Percentiles rank a stretch among this genome's conserved stretches.
Evolutionary conservation across 1,140 invertebrate species (phyloP).

Genomic region (Drosophila suzukii): DNA sequence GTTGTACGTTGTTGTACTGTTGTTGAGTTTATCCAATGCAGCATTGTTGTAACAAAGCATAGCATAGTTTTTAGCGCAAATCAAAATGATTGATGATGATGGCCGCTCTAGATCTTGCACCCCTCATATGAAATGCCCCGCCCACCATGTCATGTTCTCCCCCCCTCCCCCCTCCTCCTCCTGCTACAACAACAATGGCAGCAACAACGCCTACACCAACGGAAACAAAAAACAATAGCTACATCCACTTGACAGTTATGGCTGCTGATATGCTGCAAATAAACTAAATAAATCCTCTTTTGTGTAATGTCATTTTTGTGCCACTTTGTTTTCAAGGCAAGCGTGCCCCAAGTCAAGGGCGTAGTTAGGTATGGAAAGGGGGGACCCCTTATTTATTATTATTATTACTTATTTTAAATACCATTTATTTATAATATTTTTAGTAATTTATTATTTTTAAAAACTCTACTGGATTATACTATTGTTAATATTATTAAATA

Average conservation of each 20-base stretch:
- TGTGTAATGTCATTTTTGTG: constrained; percentile 74
- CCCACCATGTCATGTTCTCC: constrained; percentile 28
- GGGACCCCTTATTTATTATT: no score
- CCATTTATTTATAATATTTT: no score
- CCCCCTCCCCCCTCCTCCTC: no score
- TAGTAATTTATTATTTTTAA: no score
- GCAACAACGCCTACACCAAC: background rate
- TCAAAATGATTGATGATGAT: constrained; percentile 82
- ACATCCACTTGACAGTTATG: constrained; percentile 77
- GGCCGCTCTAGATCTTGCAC: constrained; percentile 60
- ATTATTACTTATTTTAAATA: no score
- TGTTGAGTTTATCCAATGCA: constrained; percentile 28
- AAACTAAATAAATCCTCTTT: constrained; percentile 79
- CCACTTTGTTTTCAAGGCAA: constrained; percentile 44
- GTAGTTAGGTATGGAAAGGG: no score
- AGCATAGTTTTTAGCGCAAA: constrained; percentile 80
- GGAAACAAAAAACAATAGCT: constrained; percentile 24
- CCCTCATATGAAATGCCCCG: constrained; percentile 6
- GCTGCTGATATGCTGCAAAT: constrained; percentile 81
- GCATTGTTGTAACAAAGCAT: constrained; percentile 53
- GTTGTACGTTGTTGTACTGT: constrained; percentile 14
- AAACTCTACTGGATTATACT: no score
- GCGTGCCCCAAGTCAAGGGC: no score
- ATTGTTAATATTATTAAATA: no score
- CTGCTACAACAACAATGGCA: constrained; percentile 5